Percentiles rank a stretch among this genome's conserved stretches.
Evolutionary conservation across 2,113 vertebrate species (phyloP).

Genomic region (Siphamia tubifer): DNA sequence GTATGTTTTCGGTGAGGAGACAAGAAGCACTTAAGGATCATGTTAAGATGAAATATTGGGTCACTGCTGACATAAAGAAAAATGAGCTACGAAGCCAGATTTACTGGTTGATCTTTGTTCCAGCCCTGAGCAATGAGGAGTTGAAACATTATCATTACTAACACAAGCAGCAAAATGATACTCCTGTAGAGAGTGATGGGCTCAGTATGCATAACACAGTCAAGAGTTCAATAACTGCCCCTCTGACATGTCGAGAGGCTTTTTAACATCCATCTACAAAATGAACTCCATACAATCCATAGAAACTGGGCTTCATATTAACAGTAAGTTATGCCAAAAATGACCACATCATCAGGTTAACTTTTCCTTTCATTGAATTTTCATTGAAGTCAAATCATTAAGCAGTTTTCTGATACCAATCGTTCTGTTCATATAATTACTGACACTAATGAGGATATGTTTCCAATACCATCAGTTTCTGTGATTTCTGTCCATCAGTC

Average conservation of each 20-base stretch:
- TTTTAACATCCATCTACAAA: constrained; percentile 34
- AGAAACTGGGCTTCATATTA: constrained; percentile 14
- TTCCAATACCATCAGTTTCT: too few relatives aligned
- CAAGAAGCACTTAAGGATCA: neutral
- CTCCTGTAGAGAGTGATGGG: constrained; percentile 4
- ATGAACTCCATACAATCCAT: constrained; percentile 31
- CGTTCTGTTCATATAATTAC: too few relatives aligned
- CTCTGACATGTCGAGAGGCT: constrained; percentile 7
- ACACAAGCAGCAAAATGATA: constrained; percentile 24
- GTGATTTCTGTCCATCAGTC: too few relatives aligned
- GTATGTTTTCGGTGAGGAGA: neutral
- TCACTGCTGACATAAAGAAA: neutral
- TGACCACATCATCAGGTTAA: too few relatives aligned
- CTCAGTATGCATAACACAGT: constrained; percentile 48
- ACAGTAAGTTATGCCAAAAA: too few relatives aligned
- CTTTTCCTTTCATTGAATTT: too few relatives aligned
- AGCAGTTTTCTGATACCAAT: too few relatives aligned
- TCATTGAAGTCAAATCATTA: too few relatives aligned
- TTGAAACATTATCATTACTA: constrained; percentile 12
- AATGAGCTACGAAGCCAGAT: neutral
- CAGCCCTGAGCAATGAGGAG: neutral
- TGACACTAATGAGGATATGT: too few relatives aligned
- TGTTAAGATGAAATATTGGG: neutral
- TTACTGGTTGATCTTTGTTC: neutral
- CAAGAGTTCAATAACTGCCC: constrained; percentile 44